phyloP scores from a whole-genome alignment of 1,140 invertebrate species.

The Panagrolaimus sp. region DNA sequence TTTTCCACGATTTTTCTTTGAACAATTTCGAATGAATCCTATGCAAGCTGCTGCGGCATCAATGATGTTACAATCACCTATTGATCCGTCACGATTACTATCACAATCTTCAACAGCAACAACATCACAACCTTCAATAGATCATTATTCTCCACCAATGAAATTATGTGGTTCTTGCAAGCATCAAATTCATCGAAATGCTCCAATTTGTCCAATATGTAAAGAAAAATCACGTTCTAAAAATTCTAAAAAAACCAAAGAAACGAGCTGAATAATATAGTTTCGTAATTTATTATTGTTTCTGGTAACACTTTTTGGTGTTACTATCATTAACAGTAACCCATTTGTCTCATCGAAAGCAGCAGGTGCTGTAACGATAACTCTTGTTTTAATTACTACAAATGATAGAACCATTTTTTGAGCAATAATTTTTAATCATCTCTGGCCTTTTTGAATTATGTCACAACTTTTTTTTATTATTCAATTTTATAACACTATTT shows the following conservation, averaged over 20 bases:
- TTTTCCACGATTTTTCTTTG: background rate
- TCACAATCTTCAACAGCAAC: background rate
- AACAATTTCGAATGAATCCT: background rate
- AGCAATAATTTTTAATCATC: no score
- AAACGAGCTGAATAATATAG: constrained; percentile 76
- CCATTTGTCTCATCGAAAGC: no score
- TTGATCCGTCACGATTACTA: background rate
- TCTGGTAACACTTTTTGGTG: no score
- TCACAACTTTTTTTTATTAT: no score
- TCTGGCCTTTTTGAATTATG: no score
- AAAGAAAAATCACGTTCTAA: constrained; percentile 94
- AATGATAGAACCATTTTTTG: no score
- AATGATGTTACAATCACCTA: background rate
- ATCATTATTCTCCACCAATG: constrained; percentile 24
- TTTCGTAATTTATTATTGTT: no score
- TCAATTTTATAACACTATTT: no score
- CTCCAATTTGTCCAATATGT: constrained; percentile 95
- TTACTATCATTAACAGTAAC: no score
- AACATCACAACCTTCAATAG: no score
- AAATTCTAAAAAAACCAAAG: constrained; percentile 96
- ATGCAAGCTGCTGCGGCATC: background rate
- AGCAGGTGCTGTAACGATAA: no score
- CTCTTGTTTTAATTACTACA: no score
- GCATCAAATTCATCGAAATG: constrained; percentile 97
- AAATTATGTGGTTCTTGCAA: constrained; percentile 89